These are phyloP conservation scores for Aphelenchoides fujianensis DNA, from an alignment of 1,140 invertebrate genomes.

Conservation along the genomic window DNA sequence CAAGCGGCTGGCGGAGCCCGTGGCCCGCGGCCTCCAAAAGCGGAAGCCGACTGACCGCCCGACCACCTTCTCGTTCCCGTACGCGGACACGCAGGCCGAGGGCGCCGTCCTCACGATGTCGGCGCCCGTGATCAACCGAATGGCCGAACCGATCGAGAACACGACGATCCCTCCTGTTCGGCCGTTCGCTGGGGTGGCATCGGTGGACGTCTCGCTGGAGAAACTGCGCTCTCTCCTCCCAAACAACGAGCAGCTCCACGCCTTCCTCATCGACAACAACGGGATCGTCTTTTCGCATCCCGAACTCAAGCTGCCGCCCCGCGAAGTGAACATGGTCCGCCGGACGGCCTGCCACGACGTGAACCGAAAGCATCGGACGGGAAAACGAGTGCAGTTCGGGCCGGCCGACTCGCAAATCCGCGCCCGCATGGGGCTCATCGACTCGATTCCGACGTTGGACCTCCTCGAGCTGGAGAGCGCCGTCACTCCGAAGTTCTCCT, in stretches of 20 bases:
- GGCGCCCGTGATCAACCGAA: slow-evolving; percentile 47
- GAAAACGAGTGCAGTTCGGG: slow-evolving; percentile 55
- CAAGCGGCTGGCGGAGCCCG: slow-evolving; percentile 35
- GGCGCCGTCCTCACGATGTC: slow-evolving; percentile 54
- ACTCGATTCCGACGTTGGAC: slow-evolving; percentile 55
- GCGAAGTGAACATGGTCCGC: slow-evolving; percentile 49
- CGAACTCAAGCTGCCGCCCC: slow-evolving; percentile 40
- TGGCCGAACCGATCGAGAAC: slow-evolving; percentile 23
- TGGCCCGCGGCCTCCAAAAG: slow-evolving; percentile 35
- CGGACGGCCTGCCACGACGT: slow-evolving; percentile 58
- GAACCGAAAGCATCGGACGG: slow-evolving; percentile 34
- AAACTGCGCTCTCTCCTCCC: slow-evolving; percentile 22
- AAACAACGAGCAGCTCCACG: slow-evolving; percentile 42
- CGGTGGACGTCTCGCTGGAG: slow-evolving; percentile 45
- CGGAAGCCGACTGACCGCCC: slow-evolving; percentile 35
- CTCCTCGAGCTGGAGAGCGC: slow-evolving; percentile 52
- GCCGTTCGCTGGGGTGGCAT: slow-evolving; percentile 48
- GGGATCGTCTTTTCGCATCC: slow-evolving; percentile 60
- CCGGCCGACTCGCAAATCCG: slow-evolving; percentile 53
- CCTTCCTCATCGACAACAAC: slow-evolving; percentile 61
- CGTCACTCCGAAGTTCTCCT: slow-evolving; percentile 32
- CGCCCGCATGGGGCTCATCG: slow-evolving; percentile 53
- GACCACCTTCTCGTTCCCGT: slow-evolving; percentile 48
- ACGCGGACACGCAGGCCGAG: slow-evolving; percentile 57
- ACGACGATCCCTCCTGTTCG: background rate